Evolutionary conservation across 2,113 vertebrate genomes (phyloP).

Genomic region (Oenanthe melanoleuca): DNA sequence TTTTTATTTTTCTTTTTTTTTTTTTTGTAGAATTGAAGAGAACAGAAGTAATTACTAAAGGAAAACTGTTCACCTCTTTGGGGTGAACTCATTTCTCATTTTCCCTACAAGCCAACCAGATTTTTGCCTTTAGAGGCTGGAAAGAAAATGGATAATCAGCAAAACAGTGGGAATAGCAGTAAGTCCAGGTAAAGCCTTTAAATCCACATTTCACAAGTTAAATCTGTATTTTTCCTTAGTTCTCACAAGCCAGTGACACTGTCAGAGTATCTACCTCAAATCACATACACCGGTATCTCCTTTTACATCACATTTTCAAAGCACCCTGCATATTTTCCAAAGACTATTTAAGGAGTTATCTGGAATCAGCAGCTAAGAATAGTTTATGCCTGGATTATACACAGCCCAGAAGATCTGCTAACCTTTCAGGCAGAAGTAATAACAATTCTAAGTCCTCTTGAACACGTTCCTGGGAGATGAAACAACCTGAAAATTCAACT

Average conservation of each 20-base stretch:
- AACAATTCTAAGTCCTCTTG: conserved; percentile 35
- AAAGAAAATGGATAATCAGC: neutral
- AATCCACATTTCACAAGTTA: neutral
- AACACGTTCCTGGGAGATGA: conserved; percentile 55
- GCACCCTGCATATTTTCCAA: neutral
- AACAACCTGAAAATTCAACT: conserved; percentile 35
- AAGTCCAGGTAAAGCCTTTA: neutral
- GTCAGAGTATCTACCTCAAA: neutral
- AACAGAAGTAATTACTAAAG: neutral
- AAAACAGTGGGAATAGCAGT: neutral
- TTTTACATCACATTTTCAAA: neutral
- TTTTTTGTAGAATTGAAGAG: neutral
- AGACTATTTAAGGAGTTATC: conserved; percentile 63
- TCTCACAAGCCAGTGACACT: neutral
- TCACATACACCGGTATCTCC: neutral
- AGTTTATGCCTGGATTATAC: conserved; percentile 28
- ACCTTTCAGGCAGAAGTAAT: conserved; percentile 49
- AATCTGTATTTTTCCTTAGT: neutral
- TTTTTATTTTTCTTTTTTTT: neutral
- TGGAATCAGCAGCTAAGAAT: conserved; percentile 46
- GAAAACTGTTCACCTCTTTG: neutral
- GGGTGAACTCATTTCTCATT: neutral
- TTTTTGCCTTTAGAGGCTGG: neutral
- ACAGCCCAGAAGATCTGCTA: conserved; percentile 36
- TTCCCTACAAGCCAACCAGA: neutral